Percentiles rank a stretch among this genome's conserved stretches.
Evolutionary conservation across 1,140 invertebrate species (phyloP).

Genomic region (Zaprionus nigranus): DNA sequence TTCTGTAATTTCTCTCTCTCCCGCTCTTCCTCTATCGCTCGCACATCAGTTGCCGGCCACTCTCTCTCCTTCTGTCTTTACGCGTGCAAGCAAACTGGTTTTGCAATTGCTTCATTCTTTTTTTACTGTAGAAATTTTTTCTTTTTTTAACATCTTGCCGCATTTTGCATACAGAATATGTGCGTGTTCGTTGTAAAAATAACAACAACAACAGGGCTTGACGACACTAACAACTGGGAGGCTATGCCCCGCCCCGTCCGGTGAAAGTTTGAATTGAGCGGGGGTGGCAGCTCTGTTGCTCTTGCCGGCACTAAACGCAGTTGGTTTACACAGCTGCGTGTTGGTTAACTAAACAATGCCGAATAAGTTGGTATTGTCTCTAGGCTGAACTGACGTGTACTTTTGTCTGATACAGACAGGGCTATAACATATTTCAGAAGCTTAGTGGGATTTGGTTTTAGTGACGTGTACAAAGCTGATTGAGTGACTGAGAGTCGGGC

Average conservation of each 20-base stretch:
- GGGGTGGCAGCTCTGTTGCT: neutral
- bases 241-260: slow-evolving; percentile 21
- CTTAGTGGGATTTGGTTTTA: slow-evolving; percentile 49
- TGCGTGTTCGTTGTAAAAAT: neutral
- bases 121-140: slow-evolving; percentile 28
- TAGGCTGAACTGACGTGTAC: slow-evolving; percentile 40
- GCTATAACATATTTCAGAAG: slow-evolving; percentile 3
- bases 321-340: slow-evolving; percentile 55
- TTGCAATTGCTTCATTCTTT: slow-evolving; percentile 30
- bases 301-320: slow-evolving; percentile 27
- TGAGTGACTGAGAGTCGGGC: slow-evolving; percentile 44
- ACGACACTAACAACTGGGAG: slow-evolving; percentile 13
- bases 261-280: slow-evolving; percentile 55
- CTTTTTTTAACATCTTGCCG: slow-evolving; percentile 1
- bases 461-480: slow-evolving; percentile 76
- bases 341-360: neutral
- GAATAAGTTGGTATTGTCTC: slow-evolving; percentile 8
- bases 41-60: slow-evolving; percentile 35
- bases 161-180: slow-evolving; percentile 32
- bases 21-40: neutral
- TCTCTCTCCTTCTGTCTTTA: slow-evolving; percentile 8
- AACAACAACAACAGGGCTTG: slow-evolving; percentile 4
- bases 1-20: slow-evolving; percentile 27
- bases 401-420: slow-evolving; percentile 4
- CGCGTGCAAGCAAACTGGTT: slow-evolving; percentile 52